Conservation (phyloP, 2,113 vertebrate genomes). For the Xenopus laevis region DNA sequence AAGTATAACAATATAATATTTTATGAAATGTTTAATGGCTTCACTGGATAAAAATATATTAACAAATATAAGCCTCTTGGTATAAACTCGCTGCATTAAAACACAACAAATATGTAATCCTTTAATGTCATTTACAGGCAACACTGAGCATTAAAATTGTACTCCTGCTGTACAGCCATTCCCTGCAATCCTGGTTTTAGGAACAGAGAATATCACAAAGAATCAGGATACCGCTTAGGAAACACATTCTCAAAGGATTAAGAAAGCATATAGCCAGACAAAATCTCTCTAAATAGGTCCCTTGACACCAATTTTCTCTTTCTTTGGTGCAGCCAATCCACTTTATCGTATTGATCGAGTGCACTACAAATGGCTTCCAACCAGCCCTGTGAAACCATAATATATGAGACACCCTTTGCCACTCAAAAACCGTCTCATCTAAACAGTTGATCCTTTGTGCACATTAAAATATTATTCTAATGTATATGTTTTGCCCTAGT, state of each 20-base stretch:
- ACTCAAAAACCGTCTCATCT: slow-evolving; percentile 21
- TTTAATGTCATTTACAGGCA: neutral
- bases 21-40: too few species aligned
- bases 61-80: too few species aligned
- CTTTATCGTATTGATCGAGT: slow-evolving; percentile 42
- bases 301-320: slow-evolving; percentile 43
- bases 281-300: slow-evolving; percentile 43
- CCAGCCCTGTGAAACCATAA: slow-evolving; percentile 29
- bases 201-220: slow-evolving; percentile 4
- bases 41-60: too few species aligned
- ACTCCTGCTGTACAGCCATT: neutral
- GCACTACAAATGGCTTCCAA: slow-evolving; percentile 36
- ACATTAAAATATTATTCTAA: slow-evolving; percentile 42
- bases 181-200: neutral
- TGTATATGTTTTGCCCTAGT: slow-evolving; percentile 38
- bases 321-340: slow-evolving; percentile 44
- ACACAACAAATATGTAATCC: too few species aligned
- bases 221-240: slow-evolving; percentile 25
- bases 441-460: slow-evolving; percentile 15
- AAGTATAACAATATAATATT: too few species aligned
- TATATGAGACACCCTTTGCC: slow-evolving; percentile 17
- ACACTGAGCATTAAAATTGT: neutral
- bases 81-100: too few species aligned
- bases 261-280: slow-evolving; percentile 40
- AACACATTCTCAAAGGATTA: slow-evolving; percentile 35